Evolutionary conservation across 2,113 vertebrate genomes (phyloP), one percentile per base, ranked within the genome.

Genomic region (Grammomys surdaster): DNA sequence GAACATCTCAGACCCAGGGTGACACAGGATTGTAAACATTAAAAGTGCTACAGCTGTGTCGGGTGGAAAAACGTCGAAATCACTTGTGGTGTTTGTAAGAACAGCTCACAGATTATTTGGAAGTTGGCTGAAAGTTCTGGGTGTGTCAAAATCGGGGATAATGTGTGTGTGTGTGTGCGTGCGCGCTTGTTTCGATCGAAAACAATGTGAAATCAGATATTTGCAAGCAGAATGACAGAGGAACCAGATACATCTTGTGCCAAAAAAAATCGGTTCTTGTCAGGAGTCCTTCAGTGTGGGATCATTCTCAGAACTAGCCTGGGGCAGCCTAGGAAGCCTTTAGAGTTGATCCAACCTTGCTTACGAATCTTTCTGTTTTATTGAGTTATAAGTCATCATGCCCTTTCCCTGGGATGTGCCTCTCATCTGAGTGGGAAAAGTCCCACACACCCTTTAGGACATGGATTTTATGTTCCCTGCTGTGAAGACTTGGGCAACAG

Each of bases 21-120:
- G 96, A 97, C 93, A 97, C 91, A 94, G 89, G 93, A 97, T 87
- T 97, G 96, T 98, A 97, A 98, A 98, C 77, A 97, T 97, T 97
- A 94, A 97, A 97, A 96, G 96, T 96, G 63, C 96, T 96, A 90
- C 90, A 97, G 94, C 96, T 96, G 97, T 65, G 3, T 94, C 94
- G 94, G 98, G 95, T 95, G 80, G 88, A 98, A 82, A 97, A 98
- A 97, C 91, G 96, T 73, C 28, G 75, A 95, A 97, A 97, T 96
- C 88, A 91, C 93, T 95, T 96, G 48, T 0, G 26, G 89, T 95
- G 78, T 95, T 85, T 96, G 97, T 67, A 63, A 91, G 95, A 92
- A 95, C 12, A 85, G 93, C 70, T 94, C 87, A 72, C 46, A 72
- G 86, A 78, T n/a, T 43, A 78, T n/a, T 43, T 88, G 75, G 58